Base-by-base conservation (phyloP, 1,140 invertebrate genomes). In the Bombus sylvicola region DNA sequence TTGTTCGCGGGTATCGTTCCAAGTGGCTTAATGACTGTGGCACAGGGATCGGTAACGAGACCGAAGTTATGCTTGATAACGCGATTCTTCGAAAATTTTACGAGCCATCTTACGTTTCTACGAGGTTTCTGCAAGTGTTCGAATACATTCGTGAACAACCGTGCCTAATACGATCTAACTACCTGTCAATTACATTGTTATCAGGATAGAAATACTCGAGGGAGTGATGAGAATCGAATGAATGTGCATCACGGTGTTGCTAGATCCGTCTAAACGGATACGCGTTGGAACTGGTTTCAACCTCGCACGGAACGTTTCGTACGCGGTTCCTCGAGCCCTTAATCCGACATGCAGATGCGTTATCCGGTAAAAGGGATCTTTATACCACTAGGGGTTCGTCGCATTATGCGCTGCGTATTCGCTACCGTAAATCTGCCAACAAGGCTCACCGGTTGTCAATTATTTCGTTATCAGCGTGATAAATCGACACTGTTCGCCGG, bases 391-490 rank as follows among this genome's bases (percentile, higher is more conserved):
- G 39, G 75, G 75, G n/a, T 68, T 74, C 34, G 79, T 81, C 84
- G 84, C 62, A 85, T 85, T 85, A 85, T 85, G 79, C 84, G 76
- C 66, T 22, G 2, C 43, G 34, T n/a, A n/a, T 22, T 18, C 57
- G 59, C 84, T 75, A 81, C 71, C 84, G 79, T 85, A 85, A 85
- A 81, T 85, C 84, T 81, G 84, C 84, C 79, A 85, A 41, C 25
- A 62, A 68, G 53, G 69, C 41, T 68, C n/a, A 18, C 47, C 53
- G 57, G 22, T 73, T 85, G 84, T 85, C 84, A 85, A 85, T 85
- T 85, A 85, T 85, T 85, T 81, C 84, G 43, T 85, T 85, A 85
- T 85, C 84, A 81, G 37, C 47, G 71, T 62, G 78, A 81, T 81
- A 72, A 85, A 85, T 85, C 84, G 75, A 39, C 84, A 31, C 59